Evolutionary conservation across 1,140 invertebrate genomes (phyloP).

Genomic region (Dufourea novaeangliae): DNA sequence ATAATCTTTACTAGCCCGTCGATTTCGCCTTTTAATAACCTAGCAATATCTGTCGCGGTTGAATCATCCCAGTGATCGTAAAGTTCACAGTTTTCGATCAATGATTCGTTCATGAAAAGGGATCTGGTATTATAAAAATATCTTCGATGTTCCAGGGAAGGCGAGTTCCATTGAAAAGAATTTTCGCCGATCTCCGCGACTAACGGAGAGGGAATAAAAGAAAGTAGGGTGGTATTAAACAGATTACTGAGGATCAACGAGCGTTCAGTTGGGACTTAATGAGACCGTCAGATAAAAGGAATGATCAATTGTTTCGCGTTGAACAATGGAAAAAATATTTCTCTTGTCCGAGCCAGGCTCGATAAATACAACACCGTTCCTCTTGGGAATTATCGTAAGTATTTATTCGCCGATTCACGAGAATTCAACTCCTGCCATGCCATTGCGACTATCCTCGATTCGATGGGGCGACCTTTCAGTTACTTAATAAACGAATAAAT

Average conservation of each 20-base stretch:
- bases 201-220: not conserved
- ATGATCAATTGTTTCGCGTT: not conserved
- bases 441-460: no score
- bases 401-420: not conserved
- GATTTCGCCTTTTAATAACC: not conserved
- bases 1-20: no score
- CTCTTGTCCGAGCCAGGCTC: not conserved
- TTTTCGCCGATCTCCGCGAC: not conserved
- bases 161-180: not conserved
- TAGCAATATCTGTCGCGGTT: no score
- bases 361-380: not conserved
- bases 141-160: no score
- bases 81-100: no score
- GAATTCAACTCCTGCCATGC: no score
- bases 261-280: not conserved
- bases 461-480: not conserved
- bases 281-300: not conserved
- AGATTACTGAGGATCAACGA: not conserved
- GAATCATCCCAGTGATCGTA: no score
- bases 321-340: slow-evolving; percentile 5
- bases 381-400: not conserved
- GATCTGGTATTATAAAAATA: no score
- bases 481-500: no score
- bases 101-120: no score
- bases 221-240: slow-evolving; percentile 3